phyloP scores from a whole-genome alignment of 1,140 invertebrate genomes.

The Rhysida immarginata region DNA sequence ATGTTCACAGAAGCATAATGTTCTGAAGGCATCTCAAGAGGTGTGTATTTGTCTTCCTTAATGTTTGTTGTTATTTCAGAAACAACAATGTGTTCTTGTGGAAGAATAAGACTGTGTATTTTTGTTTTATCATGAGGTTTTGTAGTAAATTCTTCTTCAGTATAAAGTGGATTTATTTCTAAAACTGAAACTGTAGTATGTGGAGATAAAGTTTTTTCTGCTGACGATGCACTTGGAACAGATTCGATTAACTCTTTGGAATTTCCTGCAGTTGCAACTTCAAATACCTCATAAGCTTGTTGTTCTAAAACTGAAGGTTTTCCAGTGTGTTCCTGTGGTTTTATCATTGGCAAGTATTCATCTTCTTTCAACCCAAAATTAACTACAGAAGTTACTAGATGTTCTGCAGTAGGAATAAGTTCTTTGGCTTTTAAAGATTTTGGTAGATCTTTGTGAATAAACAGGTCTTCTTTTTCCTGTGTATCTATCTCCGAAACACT shows the following conservation, averaged over 20 bases:
- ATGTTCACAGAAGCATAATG: constrained; percentile 12
- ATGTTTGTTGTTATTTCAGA: background rate
- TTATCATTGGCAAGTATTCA: background rate
- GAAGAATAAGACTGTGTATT: background rate
- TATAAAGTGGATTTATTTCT: constrained; percentile 8
- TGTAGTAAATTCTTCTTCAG: constrained; percentile 9
- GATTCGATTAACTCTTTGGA: background rate
- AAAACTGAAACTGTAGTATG: constrained; percentile 13
- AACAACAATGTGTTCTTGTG: constrained; percentile 9
- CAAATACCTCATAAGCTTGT: background rate
- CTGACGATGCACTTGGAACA: constrained; percentile 3
- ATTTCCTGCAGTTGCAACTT: background rate
- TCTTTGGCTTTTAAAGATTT: background rate
- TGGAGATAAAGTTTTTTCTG: background rate
- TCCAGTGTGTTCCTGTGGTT: background rate
- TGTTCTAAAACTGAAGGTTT: background rate
- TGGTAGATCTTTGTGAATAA: background rate
- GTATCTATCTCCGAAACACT: background rate
- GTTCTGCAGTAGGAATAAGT: background rate
- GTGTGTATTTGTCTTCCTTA: constrained; percentile 10
- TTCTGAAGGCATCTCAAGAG: constrained; percentile 1
- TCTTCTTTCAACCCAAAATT: background rate
- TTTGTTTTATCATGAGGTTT: background rate
- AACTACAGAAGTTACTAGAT: constrained; percentile 1
- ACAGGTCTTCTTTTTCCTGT: constrained; percentile 1